Base-by-base conservation (phyloP, 2,113 vertebrate genomes). In the Sceloporus tristichus region DNA sequence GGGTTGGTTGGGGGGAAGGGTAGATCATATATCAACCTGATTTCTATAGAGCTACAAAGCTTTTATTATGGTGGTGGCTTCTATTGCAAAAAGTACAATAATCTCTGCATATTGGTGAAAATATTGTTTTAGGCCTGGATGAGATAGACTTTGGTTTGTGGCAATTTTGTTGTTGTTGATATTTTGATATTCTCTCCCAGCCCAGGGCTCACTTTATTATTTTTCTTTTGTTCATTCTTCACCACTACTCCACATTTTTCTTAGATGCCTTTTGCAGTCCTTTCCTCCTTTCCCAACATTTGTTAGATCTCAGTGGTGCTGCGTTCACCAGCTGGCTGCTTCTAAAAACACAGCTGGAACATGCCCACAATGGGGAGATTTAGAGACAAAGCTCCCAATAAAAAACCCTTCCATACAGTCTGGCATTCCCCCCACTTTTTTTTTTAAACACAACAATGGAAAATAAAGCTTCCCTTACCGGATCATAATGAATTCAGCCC, bases 401-500 rank as follows among this genome's bases (percentile, higher is more conserved):
- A 25, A 59, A 9, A 48, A 48, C 42, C 29, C 90, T n/a, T 38
- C 73, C 70, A 78, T 10, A 62, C 16, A 1, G 21, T 76, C 86
- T 77, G 59, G 73, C 48, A 54, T 77, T 19, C 87, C 73, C 54
- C 34, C 29, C 34, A 38, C 9, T 18, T 18, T 13, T 9, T 9
- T 9, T 25, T 76, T 68, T 70, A 13, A 2, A 14, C 0, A 0
- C 2, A 90, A n/a, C 27, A 38, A 34, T 23, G 10, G 38, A 59
- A 86, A 59, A 10, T 73, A 66, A 76, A 16, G n/a, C 21, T 13
- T 7, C 54, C 10, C 76, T 87, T 76, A 96, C 97, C 96, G 96
- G 93, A 97, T 95, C 77, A 97, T 96, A 27, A 97, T n/a, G 82
- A 87, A 95, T 85, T 98, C 94, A 42, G 73, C 88, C 96, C 97